These are phyloP conservation scores for Enchytraeus crypticus DNA, from an alignment of 2,888 invertebrate genomes.

Conservation along the genomic window DNA sequence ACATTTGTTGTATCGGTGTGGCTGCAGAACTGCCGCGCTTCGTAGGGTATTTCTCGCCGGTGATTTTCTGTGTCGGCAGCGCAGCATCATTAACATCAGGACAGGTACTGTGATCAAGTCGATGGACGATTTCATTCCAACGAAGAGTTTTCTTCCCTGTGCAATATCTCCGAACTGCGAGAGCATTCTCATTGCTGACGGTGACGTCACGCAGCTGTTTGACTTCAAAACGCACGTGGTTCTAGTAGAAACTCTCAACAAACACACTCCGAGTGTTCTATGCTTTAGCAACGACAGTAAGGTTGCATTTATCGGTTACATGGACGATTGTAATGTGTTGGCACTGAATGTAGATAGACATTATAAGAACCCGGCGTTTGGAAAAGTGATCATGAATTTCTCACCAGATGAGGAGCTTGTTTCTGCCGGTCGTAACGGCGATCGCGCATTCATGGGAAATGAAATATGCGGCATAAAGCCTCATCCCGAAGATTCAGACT, in stretches of 20 bases:
- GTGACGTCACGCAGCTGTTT: conserved; percentile 17
- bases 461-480: conserved; percentile 22
- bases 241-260: conserved; percentile 12
- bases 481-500: conserved; percentile 8
- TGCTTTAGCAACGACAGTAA: conserved; percentile 26
- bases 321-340: conserved; percentile 28
- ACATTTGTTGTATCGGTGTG: conserved; percentile 17
- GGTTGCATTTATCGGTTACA: conserved; percentile 28
- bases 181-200: conserved; percentile 22
- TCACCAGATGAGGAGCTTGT: conserved; percentile 15
- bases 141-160: conserved; percentile 17
- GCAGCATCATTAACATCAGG: conserved; percentile 21
- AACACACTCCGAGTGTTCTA: conserved; percentile 25
- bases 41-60: conserved; percentile 18
- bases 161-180: conserved; percentile 20
- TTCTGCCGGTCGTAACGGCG: not conserved
- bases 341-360: conserved; percentile 18
- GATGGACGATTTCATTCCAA: conserved; percentile 20
- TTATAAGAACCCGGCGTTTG: conserved; percentile 13
- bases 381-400: conserved; percentile 11
- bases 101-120: conserved; percentile 16
- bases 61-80: conserved; percentile 24
- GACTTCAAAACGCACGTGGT: conserved; percentile 13
- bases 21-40: conserved; percentile 14
- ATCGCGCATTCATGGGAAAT: conserved; percentile 11